Evolutionary conservation across 2,113 vertebrate genomes (phyloP), one percentile per base, ranked within the genome.

Genomic region (Siphamia tubifer): DNA sequence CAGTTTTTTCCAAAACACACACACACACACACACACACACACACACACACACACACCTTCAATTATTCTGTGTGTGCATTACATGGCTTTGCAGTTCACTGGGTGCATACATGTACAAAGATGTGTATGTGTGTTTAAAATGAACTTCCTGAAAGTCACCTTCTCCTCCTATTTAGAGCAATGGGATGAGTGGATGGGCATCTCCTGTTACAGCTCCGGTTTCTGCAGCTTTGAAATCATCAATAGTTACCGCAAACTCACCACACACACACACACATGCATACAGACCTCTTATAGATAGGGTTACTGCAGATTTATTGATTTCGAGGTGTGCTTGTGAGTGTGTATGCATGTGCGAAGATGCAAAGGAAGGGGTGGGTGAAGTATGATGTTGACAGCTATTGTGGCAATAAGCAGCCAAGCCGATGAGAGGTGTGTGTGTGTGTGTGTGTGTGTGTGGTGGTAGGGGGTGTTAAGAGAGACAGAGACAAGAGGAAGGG

Each of bases 121-220:
- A 27, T 17, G 44, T 51, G 27, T 60, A 34, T 27, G 21, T 54
- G 17, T 28, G 32, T 54, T 8, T 34, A 6, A 56, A 61, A 78
- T 72, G 24, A 83, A 82, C 68, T 87, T 85, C 31, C 70, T 84
- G 68, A 86, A 93, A 87, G 87, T 91, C 83, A 92, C 82, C 87
- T 92, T 91, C 72, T 16, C 45, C 61, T 56, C 64, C 53, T 30
- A 35, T 68, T 70, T 35, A 43, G 52, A 75, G 73, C n/a, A 4
- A 42, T 27, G 66, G 51, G 57, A 51, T 66, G 70, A 69, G 64
- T 72, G 70, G 61, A 67, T 8, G 12, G 43, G 45, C 45, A 39
- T 67, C 55, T 90, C 69, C 78, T 57, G 34, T 86, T 85, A 74
- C 60, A 58, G 88, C 84, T 88, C 85, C 48, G 53, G 31, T 90